phyloP scores from a whole-genome alignment of 2,113 vertebrate species.

The Dromiciops gliroides region DNA sequence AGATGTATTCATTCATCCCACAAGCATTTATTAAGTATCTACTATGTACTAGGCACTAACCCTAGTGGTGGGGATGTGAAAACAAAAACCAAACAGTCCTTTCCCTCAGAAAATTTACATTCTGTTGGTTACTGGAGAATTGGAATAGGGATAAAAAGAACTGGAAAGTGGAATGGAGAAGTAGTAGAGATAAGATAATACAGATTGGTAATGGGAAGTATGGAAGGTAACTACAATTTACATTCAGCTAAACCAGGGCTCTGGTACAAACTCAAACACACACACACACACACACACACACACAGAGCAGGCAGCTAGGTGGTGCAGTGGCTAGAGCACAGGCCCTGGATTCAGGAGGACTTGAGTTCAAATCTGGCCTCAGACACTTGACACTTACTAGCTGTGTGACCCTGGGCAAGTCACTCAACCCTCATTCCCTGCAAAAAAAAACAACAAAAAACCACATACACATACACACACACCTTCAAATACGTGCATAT shows the following conservation, averaged over 20 bases:
- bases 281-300: background rate
- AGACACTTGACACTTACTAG: no score
- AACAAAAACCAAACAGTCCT: background rate
- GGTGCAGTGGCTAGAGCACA: no score
- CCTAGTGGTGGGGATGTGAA: background rate
- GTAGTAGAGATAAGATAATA: background rate
- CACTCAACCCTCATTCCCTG: no score
- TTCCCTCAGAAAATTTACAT: background rate
- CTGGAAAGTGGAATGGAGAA: background rate
- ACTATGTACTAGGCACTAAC: background rate
- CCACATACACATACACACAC: no score
- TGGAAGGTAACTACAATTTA: background rate
- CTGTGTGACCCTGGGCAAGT: no score
- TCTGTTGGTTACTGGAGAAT: background rate
- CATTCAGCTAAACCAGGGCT: background rate
- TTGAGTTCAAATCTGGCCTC: no score
- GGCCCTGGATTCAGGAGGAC: no score
- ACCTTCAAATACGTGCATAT: background rate
- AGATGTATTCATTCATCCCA: background rate
- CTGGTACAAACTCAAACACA: background rate
- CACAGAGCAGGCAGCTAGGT: no score
- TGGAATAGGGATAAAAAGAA: background rate
- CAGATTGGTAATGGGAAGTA: background rate
- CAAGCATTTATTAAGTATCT: background rate
- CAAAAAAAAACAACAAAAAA: no score